phyloP scores from a whole-genome alignment of 2,888 invertebrate genomes.

The Tetranychus truncatus region DNA sequence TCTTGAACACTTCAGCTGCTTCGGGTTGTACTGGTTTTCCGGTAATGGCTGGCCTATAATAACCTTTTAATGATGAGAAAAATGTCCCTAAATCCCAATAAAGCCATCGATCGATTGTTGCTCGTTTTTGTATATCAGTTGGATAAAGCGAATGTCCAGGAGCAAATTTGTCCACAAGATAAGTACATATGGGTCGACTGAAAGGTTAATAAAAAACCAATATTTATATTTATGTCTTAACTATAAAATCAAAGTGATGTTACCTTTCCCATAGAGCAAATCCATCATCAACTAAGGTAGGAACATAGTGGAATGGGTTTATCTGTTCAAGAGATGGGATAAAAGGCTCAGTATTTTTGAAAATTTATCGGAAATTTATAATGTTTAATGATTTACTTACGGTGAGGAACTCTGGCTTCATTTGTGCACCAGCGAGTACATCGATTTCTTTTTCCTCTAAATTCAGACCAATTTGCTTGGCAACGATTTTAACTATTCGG shows the following conservation, averaged over 20 bases:
- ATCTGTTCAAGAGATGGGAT: not conserved
- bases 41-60: not conserved
- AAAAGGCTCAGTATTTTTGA: no score
- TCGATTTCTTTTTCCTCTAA: not conserved
- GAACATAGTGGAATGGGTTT: not conserved
- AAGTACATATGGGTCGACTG: constrained; percentile 5
- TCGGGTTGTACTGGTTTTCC: not conserved
- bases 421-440: not conserved
- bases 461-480: not conserved
- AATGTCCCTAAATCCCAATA: not conserved
- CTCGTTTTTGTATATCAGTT: not conserved
- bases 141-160: not conserved
- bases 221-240: no score
- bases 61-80: not conserved
- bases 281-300: constrained; percentile 9
- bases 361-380: no score
- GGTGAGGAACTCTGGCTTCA: not conserved
- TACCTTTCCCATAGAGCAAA: constrained; percentile 8
- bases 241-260: not conserved
- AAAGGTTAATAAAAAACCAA: not conserved
- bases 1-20: not conserved
- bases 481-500: not conserved
- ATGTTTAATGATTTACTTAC: not conserved
- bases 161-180: constrained; percentile 9
- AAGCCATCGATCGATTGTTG: not conserved